Base-by-base conservation (phyloP, 2,113 vertebrate species). In the Ammospiza nelsoni region DNA sequence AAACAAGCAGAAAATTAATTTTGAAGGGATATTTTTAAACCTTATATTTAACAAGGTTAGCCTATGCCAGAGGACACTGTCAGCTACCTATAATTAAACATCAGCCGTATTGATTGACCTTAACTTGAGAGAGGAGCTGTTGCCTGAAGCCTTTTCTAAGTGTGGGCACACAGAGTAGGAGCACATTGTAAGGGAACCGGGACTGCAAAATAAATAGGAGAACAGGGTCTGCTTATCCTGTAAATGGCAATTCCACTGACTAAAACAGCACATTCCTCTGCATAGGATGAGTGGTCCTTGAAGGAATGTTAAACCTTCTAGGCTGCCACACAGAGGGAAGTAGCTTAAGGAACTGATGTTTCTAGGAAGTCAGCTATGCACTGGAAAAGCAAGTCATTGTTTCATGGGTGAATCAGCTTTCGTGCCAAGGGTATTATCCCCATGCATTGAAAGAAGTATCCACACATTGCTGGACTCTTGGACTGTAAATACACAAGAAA, bases 51-150 rank as follows among this genome's bases (percentile, higher is more conserved):
- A 95, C 81, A 87, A 92, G 76, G 83, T 92, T 94, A 93, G 84
- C 46, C 27, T 12, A 3, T 73, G 82, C 71, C 74, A 91, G 66
- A 87, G 58, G 71, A 94, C 83, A 69, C 52, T 73, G 61, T 82
- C 88, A 77, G 80, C 83, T 88, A 85, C 90, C 68, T 92, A 81
- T 89, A 94, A 95, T 85, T 92, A 96, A 95, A 89, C 81, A 96
- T 82, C 21, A 62, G 58, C 48, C 8, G 0, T 85, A 94, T 92
- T 87, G 89, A 94, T 87, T 96, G 90, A 94, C 94, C 78, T 93
- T 81, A 78, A 84, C 79, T 90, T 79, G 92, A 87, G 86, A 89
- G 49, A 75, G 65, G 65, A 74, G 68, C 58, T 68, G 37, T 93
- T 94, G 88, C 93, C 95, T 69, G 73, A 89, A 95, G 94, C 77